A percentile compares a stretch with the other conserved stretches of the same genome.
These are phyloP conservation scores for Hycleus cichorii DNA, from an alignment of 1,140 invertebrate genomes.

Conservation along the genomic window DNA sequence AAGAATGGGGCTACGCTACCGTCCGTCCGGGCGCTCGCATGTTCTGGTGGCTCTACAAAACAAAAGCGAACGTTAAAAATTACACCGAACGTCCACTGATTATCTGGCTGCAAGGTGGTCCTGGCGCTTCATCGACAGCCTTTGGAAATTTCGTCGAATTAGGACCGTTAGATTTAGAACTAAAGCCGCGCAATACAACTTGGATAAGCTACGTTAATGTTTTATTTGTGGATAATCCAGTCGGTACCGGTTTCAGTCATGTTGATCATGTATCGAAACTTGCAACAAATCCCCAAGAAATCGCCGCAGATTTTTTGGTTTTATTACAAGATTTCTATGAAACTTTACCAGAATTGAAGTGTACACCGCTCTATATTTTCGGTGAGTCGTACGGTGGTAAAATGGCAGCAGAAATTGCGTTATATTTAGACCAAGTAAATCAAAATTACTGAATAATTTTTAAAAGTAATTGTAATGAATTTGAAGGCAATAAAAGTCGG, in stretches of 20 bases:
- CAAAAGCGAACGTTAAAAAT: conserved; percentile 48
- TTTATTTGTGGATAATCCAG: conserved; percentile 82
- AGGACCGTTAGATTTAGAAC: conserved; percentile 59
- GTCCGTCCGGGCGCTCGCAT: conserved; percentile 66
- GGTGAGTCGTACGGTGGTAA: conserved; percentile 86
- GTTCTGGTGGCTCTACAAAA: conserved; percentile 79
- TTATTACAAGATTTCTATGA: conserved; percentile 59
- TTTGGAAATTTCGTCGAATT: conserved; percentile 73
- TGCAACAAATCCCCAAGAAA: conserved; percentile 55
- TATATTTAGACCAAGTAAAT: conserved; percentile 52
- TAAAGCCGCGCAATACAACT: conserved; percentile 58
- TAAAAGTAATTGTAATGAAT: background rate
- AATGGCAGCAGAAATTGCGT: conserved; percentile 74
- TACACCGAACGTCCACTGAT: conserved; percentile 59
- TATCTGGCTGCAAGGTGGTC: conserved; percentile 60
- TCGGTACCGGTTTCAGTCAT: conserved; percentile 83
- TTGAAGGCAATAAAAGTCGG: conserved; percentile 55
- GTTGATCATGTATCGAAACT: conserved; percentile 51
- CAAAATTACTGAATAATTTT: background rate
- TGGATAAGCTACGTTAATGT: conserved; percentile 73
- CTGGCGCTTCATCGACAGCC: conserved; percentile 67
- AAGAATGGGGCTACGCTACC: conserved; percentile 61
- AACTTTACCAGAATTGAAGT: conserved; percentile 56
- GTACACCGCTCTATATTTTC: conserved; percentile 70
- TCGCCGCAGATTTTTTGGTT: conserved; percentile 69